A percentile compares a stretch with the other conserved stretches of the same genome.
These are phyloP conservation scores for Sesia apiformis DNA, from an alignment of 2,888 invertebrate genomes.

Conservation along the genomic window DNA sequence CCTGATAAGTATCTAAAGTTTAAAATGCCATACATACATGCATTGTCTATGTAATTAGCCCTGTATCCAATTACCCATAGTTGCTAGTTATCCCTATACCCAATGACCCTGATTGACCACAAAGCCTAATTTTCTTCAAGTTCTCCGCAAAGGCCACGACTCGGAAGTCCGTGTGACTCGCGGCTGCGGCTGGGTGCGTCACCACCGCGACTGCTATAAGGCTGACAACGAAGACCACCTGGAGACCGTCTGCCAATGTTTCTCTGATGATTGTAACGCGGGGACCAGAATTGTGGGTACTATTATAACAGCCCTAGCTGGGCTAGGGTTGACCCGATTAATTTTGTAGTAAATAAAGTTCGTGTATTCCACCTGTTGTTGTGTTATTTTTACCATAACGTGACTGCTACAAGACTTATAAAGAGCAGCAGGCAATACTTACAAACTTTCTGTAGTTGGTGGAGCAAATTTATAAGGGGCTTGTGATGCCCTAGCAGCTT, in stretches of 20 bases:
- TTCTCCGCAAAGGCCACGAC: slow-evolving; percentile 47
- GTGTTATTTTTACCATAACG: too few species aligned
- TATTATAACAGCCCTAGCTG: neutral
- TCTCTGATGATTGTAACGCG: slow-evolving; percentile 75
- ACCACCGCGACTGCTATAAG: slow-evolving; percentile 67
- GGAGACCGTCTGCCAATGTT: slow-evolving; percentile 78
- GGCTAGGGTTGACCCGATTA: neutral
- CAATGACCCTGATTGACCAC: too few species aligned
- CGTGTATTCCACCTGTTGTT: too few species aligned
- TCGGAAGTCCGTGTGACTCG: slow-evolving; percentile 70
- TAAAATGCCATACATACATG: neutral
- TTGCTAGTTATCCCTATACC: too few species aligned
- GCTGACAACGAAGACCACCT: slow-evolving; percentile 78
- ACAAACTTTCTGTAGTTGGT: too few species aligned
- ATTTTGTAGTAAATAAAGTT: too few species aligned
- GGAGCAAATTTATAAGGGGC: too few species aligned
- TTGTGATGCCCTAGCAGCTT: too few species aligned
- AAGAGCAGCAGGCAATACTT: too few species aligned
- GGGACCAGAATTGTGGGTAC: slow-evolving; percentile 7
- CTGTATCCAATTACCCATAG: too few species aligned
- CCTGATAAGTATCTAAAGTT: too few species aligned
- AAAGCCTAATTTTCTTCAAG: slow-evolving; percentile 23
- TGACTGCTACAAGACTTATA: too few species aligned
- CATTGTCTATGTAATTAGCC: neutral
- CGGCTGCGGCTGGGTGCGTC: slow-evolving; percentile 76